Evolutionary conservation across 1,140 invertebrate genomes (phyloP).

Genomic region (Trachymyrmex cornetzi): DNA sequence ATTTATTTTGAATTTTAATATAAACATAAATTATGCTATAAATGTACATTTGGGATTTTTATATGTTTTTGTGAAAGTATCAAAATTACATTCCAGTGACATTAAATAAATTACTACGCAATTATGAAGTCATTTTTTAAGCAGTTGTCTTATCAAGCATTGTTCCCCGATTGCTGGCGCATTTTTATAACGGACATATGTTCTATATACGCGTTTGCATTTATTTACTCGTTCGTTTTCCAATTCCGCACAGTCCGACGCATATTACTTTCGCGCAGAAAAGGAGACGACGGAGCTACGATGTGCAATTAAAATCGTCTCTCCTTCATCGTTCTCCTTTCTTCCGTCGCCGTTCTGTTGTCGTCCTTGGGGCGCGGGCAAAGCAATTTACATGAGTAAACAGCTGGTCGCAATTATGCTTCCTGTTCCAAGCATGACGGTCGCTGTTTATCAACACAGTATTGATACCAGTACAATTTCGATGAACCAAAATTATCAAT

Average conservation of each 20-base stretch:
- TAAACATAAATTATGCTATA: conserved; percentile 1
- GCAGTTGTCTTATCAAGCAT: not conserved
- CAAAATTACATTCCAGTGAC: not conserved
- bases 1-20: not conserved
- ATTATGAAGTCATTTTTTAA: not conserved
- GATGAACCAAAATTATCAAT: conserved; percentile 12
- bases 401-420: conserved; percentile 55
- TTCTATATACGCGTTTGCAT: not conserved
- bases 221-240: conserved; percentile 57
- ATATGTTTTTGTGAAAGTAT: not conserved
- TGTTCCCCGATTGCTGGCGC: not conserved
- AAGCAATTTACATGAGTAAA: conserved; percentile 66
- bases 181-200: conserved; percentile 9
- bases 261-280: conserved; percentile 51
- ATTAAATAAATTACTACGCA: not conserved
- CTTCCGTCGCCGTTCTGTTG: conserved; percentile 37
- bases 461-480: conserved; percentile 48
- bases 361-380: conserved; percentile 52
- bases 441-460: conserved; percentile 25
- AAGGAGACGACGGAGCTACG: conserved; percentile 48
- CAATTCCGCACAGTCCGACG: conserved; percentile 45
- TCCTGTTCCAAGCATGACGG: conserved; percentile 20
- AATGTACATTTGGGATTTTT: not conserved
- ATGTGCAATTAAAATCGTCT: conserved; percentile 58
- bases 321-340: not conserved